Evolutionary conservation across 2,113 vertebrate species (phyloP).

Genomic region (Cebus imitator): DNA sequence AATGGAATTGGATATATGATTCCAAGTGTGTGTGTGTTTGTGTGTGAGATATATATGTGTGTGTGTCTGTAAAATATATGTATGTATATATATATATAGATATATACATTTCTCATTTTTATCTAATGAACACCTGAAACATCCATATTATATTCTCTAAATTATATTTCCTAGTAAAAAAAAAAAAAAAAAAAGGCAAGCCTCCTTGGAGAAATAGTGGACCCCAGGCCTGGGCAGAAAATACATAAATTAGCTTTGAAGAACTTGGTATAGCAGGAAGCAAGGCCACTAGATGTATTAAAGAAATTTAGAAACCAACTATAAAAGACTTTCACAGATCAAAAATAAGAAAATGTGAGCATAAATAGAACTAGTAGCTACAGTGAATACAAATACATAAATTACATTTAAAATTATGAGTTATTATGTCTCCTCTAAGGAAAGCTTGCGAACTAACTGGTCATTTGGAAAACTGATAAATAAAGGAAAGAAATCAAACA

Average conservation of each 20-base stretch:
- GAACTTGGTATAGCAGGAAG: background rate
- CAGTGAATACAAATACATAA: background rate
- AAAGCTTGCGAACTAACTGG: background rate
- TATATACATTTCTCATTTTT: background rate
- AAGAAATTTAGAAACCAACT: background rate
- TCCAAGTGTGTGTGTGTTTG: background rate
- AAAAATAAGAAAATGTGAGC: background rate
- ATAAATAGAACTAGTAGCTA: background rate
- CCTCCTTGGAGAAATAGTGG: background rate
- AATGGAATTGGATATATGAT: background rate
- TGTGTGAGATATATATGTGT: background rate
- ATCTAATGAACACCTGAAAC: background rate
- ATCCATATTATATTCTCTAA: background rate
- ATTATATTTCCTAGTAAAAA: background rate
- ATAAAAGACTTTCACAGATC: background rate
- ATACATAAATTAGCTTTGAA: background rate
- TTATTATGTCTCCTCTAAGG: background rate
- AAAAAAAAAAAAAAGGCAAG: background rate
- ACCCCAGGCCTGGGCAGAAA: background rate
- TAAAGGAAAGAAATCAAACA: background rate
- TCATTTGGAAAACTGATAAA: constrained; percentile 12
- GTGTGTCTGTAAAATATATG: background rate
- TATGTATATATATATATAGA: background rate
- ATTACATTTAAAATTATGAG: background rate
- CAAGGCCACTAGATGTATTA: background rate